Evolutionary conservation across 2,888 invertebrate species (phyloP).

Genomic region (Plebejus anna): DNA sequence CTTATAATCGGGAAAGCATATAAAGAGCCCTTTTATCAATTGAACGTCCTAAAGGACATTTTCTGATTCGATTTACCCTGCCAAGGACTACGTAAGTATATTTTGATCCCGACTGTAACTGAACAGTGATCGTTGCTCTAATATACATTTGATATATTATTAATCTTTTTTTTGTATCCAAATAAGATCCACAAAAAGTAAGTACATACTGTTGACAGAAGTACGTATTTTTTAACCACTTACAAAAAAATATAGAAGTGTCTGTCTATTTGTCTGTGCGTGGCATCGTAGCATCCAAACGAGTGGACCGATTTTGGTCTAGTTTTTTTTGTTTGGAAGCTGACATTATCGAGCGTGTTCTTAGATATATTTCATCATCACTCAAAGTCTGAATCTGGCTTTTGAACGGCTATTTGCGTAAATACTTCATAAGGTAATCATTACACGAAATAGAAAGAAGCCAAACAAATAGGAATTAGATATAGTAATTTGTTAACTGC

Average conservation of each 20-base stretch:
- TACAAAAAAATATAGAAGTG: no score
- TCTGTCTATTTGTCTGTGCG: no score
- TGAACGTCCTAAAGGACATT: conserved; percentile 30
- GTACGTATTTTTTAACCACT: no score
- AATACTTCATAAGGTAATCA: not conserved
- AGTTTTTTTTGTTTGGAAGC: no score
- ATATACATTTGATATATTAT: not conserved
- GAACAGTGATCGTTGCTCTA: not conserved
- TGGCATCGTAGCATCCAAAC: no score
- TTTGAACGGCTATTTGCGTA: not conserved
- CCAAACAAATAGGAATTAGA: conserved; percentile 2
- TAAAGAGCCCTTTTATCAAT: conserved; percentile 31
- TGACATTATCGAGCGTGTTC: no score
- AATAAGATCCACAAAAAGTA: no score
- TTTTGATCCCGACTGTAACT: not conserved
- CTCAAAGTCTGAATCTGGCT: not conserved
- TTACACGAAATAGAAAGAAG: not conserved
- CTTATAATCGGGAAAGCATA: conserved; percentile 28
- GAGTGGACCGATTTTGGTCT: no score
- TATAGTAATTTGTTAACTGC: conserved; percentile 25
- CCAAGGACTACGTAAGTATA: conserved; percentile 22
- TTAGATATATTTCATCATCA: no score
- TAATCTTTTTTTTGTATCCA: no score
- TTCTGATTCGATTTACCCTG: conserved; percentile 30
- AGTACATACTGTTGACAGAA: no score